Evolutionary conservation across 1,140 invertebrate genomes (phyloP), one percentile per base, ranked within the genome.

Genomic region (Danaus melanippus): DNA sequence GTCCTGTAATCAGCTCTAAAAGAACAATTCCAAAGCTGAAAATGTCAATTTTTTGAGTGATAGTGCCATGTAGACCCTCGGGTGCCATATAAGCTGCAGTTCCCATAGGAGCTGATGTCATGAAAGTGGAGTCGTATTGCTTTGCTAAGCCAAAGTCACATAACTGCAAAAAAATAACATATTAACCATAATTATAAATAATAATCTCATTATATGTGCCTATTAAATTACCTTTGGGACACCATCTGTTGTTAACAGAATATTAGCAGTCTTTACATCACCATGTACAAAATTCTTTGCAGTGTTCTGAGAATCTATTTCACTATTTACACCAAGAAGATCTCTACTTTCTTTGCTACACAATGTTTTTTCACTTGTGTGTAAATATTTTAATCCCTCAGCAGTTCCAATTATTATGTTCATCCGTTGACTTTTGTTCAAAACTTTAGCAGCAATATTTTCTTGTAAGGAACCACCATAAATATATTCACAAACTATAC

Each of bases 1-100:
- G 80, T 32, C 92, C 91, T 32, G 92, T 93, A 11, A 94, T 65
- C 40, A 94, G 58, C 82, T 94, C 92, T 40, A 93, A 75, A 9
- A 93, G 62, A n/a, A 93, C 92, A 45, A 95, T 91, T 8, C 93
- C 94, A 88, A 91, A 95, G 72, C 93, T 94, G 74, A 91, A 95
- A 10, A 92, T 90, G 73, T 95, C 94, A 61, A 92, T 88, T 87
- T 94, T 93, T 11, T 91, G 88, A 17, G 92, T 92, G 45, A 94
- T 86, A 46, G 93, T 91, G 2, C 92, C 92, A 50, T 88, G 79
- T 64, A 91, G 90, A 8, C 92, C 92, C 84, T 95, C 93, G 0
- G 91, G 92, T 32, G 93, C 89, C 92, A 94, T 93, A 76, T 95
- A 95, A 0, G 91, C 90, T 5, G 88, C 88, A 8, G 93, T 94